Conservation (phyloP, 1,140 invertebrate genomes). For the Trichomalopsis sarcophagae region DNA sequence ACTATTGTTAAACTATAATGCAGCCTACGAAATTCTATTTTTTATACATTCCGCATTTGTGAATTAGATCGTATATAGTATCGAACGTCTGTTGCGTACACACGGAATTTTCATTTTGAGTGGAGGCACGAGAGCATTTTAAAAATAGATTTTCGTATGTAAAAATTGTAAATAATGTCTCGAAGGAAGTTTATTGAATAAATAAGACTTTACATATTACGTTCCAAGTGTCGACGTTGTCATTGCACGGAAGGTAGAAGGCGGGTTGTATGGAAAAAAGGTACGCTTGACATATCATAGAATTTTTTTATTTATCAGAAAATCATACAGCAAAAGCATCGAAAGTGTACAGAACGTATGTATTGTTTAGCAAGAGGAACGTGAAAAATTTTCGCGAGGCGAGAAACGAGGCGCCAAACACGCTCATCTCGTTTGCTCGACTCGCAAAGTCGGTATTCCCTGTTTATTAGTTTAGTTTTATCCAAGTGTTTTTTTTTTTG, state of each 20-base stretch:
- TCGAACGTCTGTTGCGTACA: too few relatives aligned
- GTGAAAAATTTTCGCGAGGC: constrained; percentile 57
- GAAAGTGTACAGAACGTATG: constrained; percentile 58
- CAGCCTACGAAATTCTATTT: constrained; percentile 45
- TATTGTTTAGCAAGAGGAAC: constrained; percentile 61
- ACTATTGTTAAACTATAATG: constrained; percentile 6
- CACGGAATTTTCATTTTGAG: constrained; percentile 5
- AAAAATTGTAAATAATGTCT: constrained; percentile 46
- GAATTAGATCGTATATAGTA: background rate
- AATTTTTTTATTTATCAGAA: constrained; percentile 64
- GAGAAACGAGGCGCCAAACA: constrained; percentile 37
- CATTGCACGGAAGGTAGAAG: background rate
- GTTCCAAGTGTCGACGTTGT: background rate
- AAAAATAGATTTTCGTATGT: constrained; percentile 47
- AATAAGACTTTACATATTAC: constrained; percentile 9
- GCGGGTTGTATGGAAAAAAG: background rate
- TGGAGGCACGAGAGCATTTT: constrained; percentile 11
- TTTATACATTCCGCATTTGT: constrained; percentile 43
- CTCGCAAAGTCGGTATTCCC: constrained; percentile 5
- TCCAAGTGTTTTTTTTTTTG: background rate
- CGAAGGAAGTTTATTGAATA: constrained; percentile 31
- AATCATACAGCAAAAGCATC: constrained; percentile 65
- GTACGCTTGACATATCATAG: constrained; percentile 6
- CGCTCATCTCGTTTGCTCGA: background rate
- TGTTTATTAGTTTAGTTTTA: background rate